Evolutionary conservation across 1,140 invertebrate species (phyloP), one percentile per base, ranked within the genome.

Genomic region (Anoplolepis gracilipes): DNA sequence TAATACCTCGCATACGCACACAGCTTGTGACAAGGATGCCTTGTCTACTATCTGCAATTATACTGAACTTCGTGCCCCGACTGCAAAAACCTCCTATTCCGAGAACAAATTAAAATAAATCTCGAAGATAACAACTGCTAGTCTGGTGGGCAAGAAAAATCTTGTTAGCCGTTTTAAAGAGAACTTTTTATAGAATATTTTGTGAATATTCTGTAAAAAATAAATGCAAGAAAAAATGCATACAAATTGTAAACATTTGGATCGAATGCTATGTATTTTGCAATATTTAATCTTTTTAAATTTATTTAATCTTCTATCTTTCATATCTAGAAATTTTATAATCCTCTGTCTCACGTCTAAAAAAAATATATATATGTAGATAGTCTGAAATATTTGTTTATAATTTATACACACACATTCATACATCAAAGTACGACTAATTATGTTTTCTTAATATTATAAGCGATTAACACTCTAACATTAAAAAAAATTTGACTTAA

Each of bases 31-130:
- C 46, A 75, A n/a, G 67, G 77, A 30, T 61, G 67, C 57, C 77
- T 81, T 76, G 77, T 81, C 85, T 86, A 72, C 77, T 62, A 61
- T 36, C 79, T 65, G 81, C 86, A 87, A 88, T 90, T 87, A 85
- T 88, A 88, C 62, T 16, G 64, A 81, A 77, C 65, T 89, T 39
- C 77, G 86, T 87, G 88, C 65, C 46, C 61, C 39, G 82, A 85
- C 86, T 89, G 36, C 88, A n/a, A 10, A 65, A 89, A 75, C 39
- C 67, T 55, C 42, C 72, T 62, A 62, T 62, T 49, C 72, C 22
- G 46, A 42, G 49, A 87, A 87, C 72, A 73, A 85, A 87, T 87
- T 87, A 87, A 87, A 87, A 85, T 87, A 87, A 87, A 87, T 87
- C 86, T 85, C 64, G 8, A 33, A 85, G 82, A 87, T 87, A 85